A percentile compares a stretch with the other conserved stretches of the same genome.
phyloP scores from a whole-genome alignment of 2,797 vertebrate genomes.

The Enteromius radiatus region DNA sequence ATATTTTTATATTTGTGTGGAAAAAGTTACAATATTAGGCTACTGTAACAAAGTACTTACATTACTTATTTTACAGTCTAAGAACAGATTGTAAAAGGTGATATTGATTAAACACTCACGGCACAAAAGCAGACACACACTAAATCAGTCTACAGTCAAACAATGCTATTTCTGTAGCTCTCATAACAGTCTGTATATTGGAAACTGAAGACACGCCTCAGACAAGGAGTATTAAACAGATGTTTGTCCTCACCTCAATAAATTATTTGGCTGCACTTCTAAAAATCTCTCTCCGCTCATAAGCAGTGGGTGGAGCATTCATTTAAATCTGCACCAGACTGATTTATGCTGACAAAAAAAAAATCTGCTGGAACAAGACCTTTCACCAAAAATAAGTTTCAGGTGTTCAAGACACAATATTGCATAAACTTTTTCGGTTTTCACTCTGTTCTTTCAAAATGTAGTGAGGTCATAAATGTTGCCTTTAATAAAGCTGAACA shows the following conservation, averaged over 20 bases:
- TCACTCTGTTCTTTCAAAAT: background rate
- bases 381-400: background rate
- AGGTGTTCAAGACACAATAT: background rate
- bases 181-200: background rate
- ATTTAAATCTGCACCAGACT: background rate
- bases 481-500: background rate
- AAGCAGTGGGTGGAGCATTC: conserved; percentile 1
- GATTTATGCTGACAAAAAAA: conserved; percentile 1
- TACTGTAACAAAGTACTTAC: background rate
- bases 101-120: background rate
- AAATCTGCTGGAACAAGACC: background rate
- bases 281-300: background rate
- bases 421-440: background rate
- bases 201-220: conserved; percentile 44
- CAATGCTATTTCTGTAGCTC: conserved; percentile 35
- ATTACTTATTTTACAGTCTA: background rate
- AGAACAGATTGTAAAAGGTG: background rate
- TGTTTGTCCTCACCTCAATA: conserved; percentile 38
- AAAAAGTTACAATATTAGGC: background rate
- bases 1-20: background rate
- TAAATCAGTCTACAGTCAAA: conserved; percentile 7
- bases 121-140: background rate
- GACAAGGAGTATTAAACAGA: conserved; percentile 38
- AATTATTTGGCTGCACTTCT: conserved; percentile 17
- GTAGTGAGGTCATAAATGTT: background rate